These are phyloP conservation scores for Cerceris rybyensis DNA, from an alignment of 2,888 invertebrate genomes.

Conservation along the genomic window DNA sequence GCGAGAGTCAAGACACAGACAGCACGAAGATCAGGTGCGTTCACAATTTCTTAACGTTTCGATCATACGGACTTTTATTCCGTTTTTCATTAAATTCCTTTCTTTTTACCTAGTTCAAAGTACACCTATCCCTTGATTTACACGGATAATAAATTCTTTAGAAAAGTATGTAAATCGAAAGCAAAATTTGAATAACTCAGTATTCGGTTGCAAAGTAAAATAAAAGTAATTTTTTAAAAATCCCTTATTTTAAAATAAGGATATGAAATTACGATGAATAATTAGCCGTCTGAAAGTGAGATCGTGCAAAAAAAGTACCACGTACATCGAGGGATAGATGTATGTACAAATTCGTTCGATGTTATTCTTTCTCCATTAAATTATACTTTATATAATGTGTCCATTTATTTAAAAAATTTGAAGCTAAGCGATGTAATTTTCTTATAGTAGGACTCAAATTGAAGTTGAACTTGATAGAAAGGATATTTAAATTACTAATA, in stretches of 20 bases:
- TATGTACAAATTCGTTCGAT: background rate
- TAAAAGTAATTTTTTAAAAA: too few relatives aligned
- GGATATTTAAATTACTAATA: conserved; percentile 50
- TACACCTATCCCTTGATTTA: too few relatives aligned
- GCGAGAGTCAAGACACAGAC: conserved; percentile 63
- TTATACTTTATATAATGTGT: background rate
- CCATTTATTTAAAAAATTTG: background rate
- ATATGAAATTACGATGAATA: too few relatives aligned
- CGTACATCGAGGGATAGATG: too few relatives aligned
- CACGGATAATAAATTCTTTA: too few relatives aligned
- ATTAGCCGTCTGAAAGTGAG: too few relatives aligned
- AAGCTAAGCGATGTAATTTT: background rate
- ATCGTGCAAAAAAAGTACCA: too few relatives aligned
- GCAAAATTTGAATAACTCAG: too few relatives aligned
- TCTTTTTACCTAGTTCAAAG: background rate
- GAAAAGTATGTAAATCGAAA: too few relatives aligned
- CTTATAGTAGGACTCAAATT: conserved; percentile 29
- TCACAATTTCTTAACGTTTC: background rate
- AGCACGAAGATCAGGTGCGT: conserved; percentile 69
- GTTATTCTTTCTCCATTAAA: background rate
- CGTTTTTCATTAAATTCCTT: conserved; percentile 10
- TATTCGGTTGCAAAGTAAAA: too few relatives aligned
- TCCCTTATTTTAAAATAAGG: too few relatives aligned
- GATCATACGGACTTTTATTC: background rate
- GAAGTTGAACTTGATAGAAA: conserved; percentile 17